phyloP scores from a whole-genome alignment of 2,113 vertebrate species.

The Cepphus grylle region DNA sequence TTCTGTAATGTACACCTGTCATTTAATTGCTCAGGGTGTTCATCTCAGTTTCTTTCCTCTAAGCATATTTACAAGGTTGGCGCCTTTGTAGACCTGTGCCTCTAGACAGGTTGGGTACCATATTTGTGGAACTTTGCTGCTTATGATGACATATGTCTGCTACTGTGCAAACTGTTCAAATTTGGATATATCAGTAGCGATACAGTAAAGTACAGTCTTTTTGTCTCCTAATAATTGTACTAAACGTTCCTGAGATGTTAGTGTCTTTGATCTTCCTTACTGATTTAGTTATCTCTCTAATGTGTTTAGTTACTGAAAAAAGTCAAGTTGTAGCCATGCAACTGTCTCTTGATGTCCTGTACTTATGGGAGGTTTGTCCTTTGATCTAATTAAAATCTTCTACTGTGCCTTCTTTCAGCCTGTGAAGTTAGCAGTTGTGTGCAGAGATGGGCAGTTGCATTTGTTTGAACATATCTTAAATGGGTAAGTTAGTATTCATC shows the following conservation, averaged over 20 bases:
- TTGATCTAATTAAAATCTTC: background rate
- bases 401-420: conserved; percentile 77
- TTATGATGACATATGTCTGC: background rate
- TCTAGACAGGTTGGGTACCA: background rate
- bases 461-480: conserved; percentile 97
- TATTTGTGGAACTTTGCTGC: background rate
- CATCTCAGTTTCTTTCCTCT: background rate
- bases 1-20: background rate
- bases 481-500: conserved; percentile 81
- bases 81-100: background rate
- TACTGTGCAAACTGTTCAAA: background rate
- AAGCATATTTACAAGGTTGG: background rate
- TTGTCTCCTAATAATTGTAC: background rate
- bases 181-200: background rate
- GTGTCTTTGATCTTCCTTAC: background rate
- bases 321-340: background rate
- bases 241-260: background rate
- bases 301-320: background rate
- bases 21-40: background rate
- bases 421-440: conserved; percentile 93
- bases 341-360: background rate
- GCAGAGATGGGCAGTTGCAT: conserved; percentile 92
- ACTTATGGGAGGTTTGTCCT: background rate
- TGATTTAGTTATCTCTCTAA: background rate
- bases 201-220: background rate